Base-by-base conservation (phyloP, 1,140 invertebrate species). In the Sycophila sp. region DNA sequence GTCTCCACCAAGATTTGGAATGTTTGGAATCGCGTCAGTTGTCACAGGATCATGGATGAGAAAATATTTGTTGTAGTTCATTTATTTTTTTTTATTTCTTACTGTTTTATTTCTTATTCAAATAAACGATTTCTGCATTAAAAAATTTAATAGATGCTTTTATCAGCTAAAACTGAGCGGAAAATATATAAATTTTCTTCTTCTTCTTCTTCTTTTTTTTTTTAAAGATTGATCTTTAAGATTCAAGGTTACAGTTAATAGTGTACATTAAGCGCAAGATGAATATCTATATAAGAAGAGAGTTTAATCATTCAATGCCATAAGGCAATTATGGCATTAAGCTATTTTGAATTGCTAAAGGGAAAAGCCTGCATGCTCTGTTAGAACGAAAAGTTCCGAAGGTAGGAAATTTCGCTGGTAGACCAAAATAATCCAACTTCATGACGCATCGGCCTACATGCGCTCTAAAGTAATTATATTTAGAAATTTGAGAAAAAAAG, bases 311-410 rank as follows among this genome's bases (percentile, higher is more conserved):
- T 40, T 40, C 56, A 59, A 40, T 59, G 36, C 36, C 56, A 40
- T 40, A 40, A 28, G 56, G 34, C 36, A 24, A 15, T 38, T 59
- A 59, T n/a, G n/a, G n/a, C n/a, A n/a, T n/a, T n/a, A 59, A 38
- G 34, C 34, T 59, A 19, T 34, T 59, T 59, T 59, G 56, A 59
- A 59, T 59, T 59, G 32, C 56, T 59, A 59, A 56, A 40, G 32
- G 17, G 15, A 34, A 4, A 6, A 2, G n/a, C 30, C n/a, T 19
- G 32, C 15, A 34, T 49, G 26, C 24, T n/a, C n/a, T n/a, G 7
- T 2, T n/a, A 5, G 3, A 30, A 8, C n/a, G n/a, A 4, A 30
- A 26, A 53, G 51, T 30, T 53, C 13, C 2, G 51, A 24, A 26
- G 26, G 19, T 13, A 2, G 2, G n/a, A 53, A 28, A 53, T 30